Percentiles rank a stretch among this genome's conserved stretches.
Evolutionary conservation across 2,888 invertebrate genomes (phyloP).

Genomic region (Belgica antarctica): DNA sequence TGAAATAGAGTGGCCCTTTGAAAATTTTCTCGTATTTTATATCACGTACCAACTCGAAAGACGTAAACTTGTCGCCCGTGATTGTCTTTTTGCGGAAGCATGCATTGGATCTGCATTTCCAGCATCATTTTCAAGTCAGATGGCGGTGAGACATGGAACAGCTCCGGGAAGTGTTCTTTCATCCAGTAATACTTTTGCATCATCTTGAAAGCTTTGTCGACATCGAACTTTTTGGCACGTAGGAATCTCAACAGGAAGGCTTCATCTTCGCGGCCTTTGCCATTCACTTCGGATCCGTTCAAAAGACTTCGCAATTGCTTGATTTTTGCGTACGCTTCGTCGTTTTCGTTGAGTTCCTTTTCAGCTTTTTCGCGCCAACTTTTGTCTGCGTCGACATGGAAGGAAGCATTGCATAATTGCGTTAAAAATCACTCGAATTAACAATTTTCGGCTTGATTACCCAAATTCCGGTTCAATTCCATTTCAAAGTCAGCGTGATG

Average conservation of each 20-base stretch:
- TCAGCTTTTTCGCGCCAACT: slow-evolving; percentile 46
- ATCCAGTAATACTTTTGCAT: slow-evolving; percentile 55
- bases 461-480: slow-evolving; percentile 45
- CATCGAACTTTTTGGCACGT: slow-evolving; percentile 59
- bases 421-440: no score
- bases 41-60: slow-evolving; percentile 54
- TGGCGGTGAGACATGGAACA: slow-evolving; percentile 54
- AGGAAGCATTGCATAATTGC: neutral
- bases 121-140: slow-evolving; percentile 52
- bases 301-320: slow-evolving; percentile 45
- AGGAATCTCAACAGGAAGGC: slow-evolving; percentile 60
- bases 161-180: slow-evolving; percentile 55
- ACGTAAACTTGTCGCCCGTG: slow-evolving; percentile 55
- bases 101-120: slow-evolving; percentile 55
- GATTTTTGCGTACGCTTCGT: slow-evolving; percentile 44
- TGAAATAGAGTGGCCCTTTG: no score
- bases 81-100: slow-evolving; percentile 54
- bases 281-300: slow-evolving; percentile 39
- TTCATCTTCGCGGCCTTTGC: slow-evolving; percentile 57
- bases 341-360: slow-evolving; percentile 45
- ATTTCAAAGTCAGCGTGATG: slow-evolving; percentile 45
- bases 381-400: slow-evolving; percentile 44
- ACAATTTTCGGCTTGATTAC: no score
- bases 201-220: slow-evolving; percentile 55
- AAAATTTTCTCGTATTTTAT: no score